Evolutionary conservation across 2,888 invertebrate species (phyloP), one percentile per base, ranked within the genome.

Genomic region (Drosophila anceps): DNA sequence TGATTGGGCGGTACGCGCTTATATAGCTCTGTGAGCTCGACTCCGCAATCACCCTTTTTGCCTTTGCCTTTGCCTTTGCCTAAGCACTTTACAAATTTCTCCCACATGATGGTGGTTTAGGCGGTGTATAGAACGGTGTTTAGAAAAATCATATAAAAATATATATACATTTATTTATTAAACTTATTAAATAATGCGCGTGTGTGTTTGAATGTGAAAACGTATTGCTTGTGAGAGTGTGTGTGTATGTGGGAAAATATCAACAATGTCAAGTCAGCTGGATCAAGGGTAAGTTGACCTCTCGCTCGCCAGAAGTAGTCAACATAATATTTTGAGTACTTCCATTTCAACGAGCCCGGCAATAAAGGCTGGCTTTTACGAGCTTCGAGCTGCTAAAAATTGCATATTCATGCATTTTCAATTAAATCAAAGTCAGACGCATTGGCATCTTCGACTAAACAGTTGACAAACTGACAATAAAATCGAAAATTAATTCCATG

Each of bases 371-470:
- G 31, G 29, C 64, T 62, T 65, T 76, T 68, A 76, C 70, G 76
- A 75, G 70, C 69, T 70, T 53, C 24, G 53, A 66, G 62, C 59
- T 50, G 69, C 76, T 63, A 33, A 81, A 86, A 87, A 88, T 84
- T 84, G 86, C 86, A 90, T 90, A 88, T 90, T 88, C 88, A 88
- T 90, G 88, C 90, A 89, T 77, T 84, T 82, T 79, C 84, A 88
- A 83, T 85, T 87, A 88, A 88, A 88, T 86, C 83, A 83, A 82
- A 86, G 84, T 90, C 86, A 84, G 84, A 63, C 74, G 76, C 76
- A 77, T 65, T 61, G 55, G 63, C 51, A 58, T 37, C 65, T 37
- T 68, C 64, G 31, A 66, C 69, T 73, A 79, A 81, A 67, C 84
- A 83, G 78, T 81, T 82, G 81, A 81, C 81, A 84, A 82, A 84